phyloP scores from a whole-genome alignment of 1,140 invertebrate species.

The Elysia chlorotica region DNA sequence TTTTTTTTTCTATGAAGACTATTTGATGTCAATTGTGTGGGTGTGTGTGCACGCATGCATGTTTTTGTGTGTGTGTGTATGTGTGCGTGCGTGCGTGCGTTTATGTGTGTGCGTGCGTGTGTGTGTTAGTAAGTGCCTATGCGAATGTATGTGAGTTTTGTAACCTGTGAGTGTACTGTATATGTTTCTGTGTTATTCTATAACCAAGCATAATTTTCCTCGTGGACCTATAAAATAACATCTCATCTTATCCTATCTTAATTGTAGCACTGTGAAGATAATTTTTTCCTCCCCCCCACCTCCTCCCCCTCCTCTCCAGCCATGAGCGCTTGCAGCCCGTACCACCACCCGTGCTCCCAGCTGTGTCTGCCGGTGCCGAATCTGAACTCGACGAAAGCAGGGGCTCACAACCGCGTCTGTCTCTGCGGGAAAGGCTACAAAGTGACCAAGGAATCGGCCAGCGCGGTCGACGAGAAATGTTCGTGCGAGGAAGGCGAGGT shows the following conservation, averaged over 20 bases:
- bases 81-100: not conserved
- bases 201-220: too few relatives aligned
- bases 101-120: not conserved
- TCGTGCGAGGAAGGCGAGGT: conserved; percentile 27
- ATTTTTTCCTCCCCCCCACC: too few relatives aligned
- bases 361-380: conserved; percentile 37
- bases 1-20: too few relatives aligned
- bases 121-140: not conserved
- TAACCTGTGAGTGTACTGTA: not conserved
- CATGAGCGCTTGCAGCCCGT: conserved; percentile 27
- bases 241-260: too few relatives aligned
- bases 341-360: conserved; percentile 37
- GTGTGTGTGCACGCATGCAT: not conserved
- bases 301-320: too few relatives aligned
- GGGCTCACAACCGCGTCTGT: conserved; percentile 35
- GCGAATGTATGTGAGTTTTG: not conserved
- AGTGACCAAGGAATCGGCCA: not conserved
- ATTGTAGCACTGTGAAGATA: too few relatives aligned
- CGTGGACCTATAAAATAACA: too few relatives aligned
- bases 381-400: conserved; percentile 1
- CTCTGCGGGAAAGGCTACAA: conserved; percentile 34
- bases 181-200: too few relatives aligned
- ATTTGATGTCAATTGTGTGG: too few relatives aligned
- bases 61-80: conserved; percentile 11
- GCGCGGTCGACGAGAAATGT: conserved; percentile 35